These are phyloP conservation scores for Epinephelus malabaricus DNA, from an alignment of 2,797 vertebrate species.

Conservation along the genomic window DNA sequence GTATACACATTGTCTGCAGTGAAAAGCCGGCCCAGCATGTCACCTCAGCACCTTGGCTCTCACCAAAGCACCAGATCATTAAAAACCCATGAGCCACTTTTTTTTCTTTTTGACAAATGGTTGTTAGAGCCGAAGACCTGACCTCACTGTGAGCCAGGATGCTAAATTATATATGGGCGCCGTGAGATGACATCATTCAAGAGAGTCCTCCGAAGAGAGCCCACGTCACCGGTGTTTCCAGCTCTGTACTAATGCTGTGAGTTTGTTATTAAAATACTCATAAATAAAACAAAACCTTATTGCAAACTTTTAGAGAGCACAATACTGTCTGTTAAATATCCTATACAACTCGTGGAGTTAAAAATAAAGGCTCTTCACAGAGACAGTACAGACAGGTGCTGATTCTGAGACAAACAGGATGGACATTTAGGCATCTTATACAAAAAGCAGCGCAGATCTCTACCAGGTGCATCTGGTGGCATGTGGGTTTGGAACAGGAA, in stretches of 20 bases:
- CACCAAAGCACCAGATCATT: constrained; percentile 54
- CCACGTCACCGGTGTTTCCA: constrained; percentile 16
- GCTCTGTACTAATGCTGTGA: not conserved
- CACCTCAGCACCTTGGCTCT: constrained; percentile 39
- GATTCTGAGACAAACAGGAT: too few species aligned
- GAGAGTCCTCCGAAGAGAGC: constrained; percentile 9
- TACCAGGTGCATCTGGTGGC: too few species aligned
- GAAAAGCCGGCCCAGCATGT: constrained; percentile 26
- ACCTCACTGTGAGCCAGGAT: constrained; percentile 42
- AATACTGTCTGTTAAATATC: not conserved
- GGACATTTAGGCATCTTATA: too few species aligned
- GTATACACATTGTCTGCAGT: not conserved
- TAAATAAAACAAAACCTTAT: not conserved
- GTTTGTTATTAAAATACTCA: not conserved
- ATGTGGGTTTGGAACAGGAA: too few species aligned
- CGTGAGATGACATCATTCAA: constrained; percentile 63
- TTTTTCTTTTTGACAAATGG: constrained; percentile 1
- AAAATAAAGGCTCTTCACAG: too few species aligned
- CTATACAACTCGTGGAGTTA: not conserved
- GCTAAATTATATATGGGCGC: constrained; percentile 62
- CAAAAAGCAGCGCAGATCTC: too few species aligned
- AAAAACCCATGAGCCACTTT: constrained; percentile 62
- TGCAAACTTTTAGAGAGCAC: not conserved
- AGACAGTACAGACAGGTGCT: too few species aligned
- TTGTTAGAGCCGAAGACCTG: constrained; percentile 50